Base-by-base conservation (phyloP, 2,113 vertebrate genomes). In the Phyllopteryx taeniolatus region DNA sequence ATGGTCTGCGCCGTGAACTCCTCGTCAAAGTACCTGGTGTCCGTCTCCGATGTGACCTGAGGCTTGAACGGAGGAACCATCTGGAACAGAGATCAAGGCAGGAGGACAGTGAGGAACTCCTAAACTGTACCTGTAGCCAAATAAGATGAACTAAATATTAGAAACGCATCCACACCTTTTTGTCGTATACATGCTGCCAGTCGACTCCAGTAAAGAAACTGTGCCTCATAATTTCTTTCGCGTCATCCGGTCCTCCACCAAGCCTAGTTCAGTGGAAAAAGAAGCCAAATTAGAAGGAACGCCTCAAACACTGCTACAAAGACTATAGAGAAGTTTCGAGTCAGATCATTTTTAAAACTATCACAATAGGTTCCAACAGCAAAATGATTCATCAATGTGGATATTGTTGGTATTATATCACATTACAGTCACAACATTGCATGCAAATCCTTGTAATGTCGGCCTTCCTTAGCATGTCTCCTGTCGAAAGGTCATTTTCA, bases 111-210 rank as follows among this genome's bases (percentile, higher is more conserved):
- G 35, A 63, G 19, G 9, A 20, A 8, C 14, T 7, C 5, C 14
- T 4, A 12, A 1, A 12, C 4, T 5, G 1, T 51, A 14, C 17
- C 17, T 17, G 1, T 14, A 70, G 44, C 67, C 35, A 57, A 12
- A 12, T 47, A 13, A 67, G 68, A 27, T 27, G 1, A 27, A 27
- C 62, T 39, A 49, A 69, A 54, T 49, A 49, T 31, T 31, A 53
- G 27, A 1, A 13, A 35, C 11, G 39, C 8, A 31, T 43, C 9
- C 7, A 12, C 93, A 98, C 97, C 96, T 98, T 99, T 93, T 98
- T 99, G 91, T 98, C 96, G 76, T 99, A 99, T 3, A 98, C 95
- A 84, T 97, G 95, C 88, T 98, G 96, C 97, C 97, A 99, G 90
- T 98, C 95, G 46, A 98, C 86, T 79, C 94, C 95, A 84, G 92